phyloP scores from a whole-genome alignment of 2,888 invertebrate species.

The Plutella xylostella region DNA sequence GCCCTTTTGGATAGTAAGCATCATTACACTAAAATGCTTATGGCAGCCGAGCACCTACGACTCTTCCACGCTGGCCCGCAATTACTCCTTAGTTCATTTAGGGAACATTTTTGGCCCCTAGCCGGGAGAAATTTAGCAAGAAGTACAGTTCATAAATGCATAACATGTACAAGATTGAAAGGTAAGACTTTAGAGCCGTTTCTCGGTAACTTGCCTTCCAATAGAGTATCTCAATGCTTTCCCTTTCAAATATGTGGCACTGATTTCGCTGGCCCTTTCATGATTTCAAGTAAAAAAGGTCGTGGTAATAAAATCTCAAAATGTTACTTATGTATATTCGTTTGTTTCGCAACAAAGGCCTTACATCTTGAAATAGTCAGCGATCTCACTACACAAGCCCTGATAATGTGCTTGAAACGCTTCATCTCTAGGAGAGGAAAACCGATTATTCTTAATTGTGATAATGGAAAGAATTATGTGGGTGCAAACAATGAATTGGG shows the following conservation, averaged over 20 bases:
- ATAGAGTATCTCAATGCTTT: not conserved
- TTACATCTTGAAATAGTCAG: conserved; percentile 14
- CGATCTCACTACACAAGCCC: conserved; percentile 11
- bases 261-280: conserved; percentile 14
- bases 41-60: not conserved
- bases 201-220: not conserved
- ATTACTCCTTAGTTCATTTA: not conserved
- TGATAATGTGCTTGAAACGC: not conserved
- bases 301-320: conserved; percentile 9
- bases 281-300: conserved; percentile 10
- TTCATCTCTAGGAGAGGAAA: conserved; percentile 19
- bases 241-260: conserved; percentile 8
- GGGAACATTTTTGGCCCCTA: conserved; percentile 8
- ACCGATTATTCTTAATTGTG: conserved; percentile 23
- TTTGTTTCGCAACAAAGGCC: conserved; percentile 11
- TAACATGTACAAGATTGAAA: not conserved
- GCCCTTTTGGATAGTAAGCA: conserved; percentile 6
- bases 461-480: conserved; percentile 25
- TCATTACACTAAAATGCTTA: conserved; percentile 6
- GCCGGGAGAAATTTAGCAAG: conserved; percentile 6
- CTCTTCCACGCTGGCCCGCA: not conserved
- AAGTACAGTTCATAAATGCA: not conserved
- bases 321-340: conserved; percentile 15
- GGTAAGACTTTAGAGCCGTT: not conserved
- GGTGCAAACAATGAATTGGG: conserved; percentile 20